These are phyloP conservation scores for Notothenia rossii DNA, from an alignment of 2,113 vertebrate genomes.

Conservation along the genomic window DNA sequence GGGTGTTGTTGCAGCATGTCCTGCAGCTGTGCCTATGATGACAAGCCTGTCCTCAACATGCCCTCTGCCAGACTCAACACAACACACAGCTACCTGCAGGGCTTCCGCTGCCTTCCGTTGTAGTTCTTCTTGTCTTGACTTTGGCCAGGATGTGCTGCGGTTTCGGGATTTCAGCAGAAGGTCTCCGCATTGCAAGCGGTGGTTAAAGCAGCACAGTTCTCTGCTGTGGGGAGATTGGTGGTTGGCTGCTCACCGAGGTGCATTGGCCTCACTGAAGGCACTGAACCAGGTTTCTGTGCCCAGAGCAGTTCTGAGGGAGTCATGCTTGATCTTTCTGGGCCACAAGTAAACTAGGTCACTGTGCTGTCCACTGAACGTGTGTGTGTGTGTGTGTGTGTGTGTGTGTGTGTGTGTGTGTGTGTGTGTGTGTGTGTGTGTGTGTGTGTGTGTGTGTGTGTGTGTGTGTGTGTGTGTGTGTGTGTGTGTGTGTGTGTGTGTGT, in stretches of 20 bases:
- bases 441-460: slow-evolving; percentile 40
- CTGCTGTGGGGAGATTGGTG: slow-evolving; percentile 17
- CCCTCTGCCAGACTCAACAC: slow-evolving; percentile 60
- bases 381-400: slow-evolving; percentile 47
- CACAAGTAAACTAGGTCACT: slow-evolving; percentile 75
- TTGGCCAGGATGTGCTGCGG: background rate
- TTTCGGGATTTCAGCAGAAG: background rate
- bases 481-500: slow-evolving; percentile 41
- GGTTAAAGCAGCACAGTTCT: slow-evolving; percentile 2
- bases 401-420: slow-evolving; percentile 40
- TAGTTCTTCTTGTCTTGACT: slow-evolving; percentile 24
- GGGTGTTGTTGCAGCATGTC: slow-evolving; percentile 65
- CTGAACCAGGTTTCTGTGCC: slow-evolving; percentile 70
- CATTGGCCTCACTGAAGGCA: slow-evolving; percentile 68
- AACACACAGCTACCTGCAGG: slow-evolving; percentile 57
- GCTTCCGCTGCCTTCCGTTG: slow-evolving; percentile 36
- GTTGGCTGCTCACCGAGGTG: slow-evolving; percentile 43
- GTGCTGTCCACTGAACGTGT: slow-evolving; percentile 57
- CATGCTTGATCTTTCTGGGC: slow-evolving; percentile 80
- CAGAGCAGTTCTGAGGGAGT: slow-evolving; percentile 71
- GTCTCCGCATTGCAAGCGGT: too few relatives aligned
- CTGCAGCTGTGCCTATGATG: slow-evolving; percentile 77
- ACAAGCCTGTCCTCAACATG: slow-evolving; percentile 72
- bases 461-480: slow-evolving; percentile 36
- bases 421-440: slow-evolving; percentile 36